Evolutionary conservation across 2,888 invertebrate genomes (phyloP).

Genomic region (Habrosyne pyritoides): DNA sequence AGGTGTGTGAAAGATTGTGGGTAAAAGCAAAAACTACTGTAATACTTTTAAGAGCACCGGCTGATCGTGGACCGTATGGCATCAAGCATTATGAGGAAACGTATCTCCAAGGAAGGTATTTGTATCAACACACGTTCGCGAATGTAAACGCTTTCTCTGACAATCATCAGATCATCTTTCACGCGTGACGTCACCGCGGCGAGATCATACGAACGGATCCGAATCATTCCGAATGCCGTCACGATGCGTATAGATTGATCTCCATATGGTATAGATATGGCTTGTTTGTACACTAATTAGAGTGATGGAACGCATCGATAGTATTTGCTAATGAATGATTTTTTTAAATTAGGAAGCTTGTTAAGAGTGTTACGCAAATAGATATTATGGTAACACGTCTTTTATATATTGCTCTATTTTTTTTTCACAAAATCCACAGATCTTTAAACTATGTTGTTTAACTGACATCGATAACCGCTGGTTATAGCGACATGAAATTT

Average conservation of each 20-base stretch:
- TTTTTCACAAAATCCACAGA: too few species aligned
- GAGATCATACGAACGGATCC: constrained; percentile 24
- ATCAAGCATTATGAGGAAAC: background rate
- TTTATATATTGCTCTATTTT: too few species aligned
- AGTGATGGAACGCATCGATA: background rate
- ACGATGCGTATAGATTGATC: background rate
- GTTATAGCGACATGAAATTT: too few species aligned
- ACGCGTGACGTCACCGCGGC: constrained; percentile 22
- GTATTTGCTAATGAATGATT: background rate
- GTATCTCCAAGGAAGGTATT: background rate
- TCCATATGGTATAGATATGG: background rate
- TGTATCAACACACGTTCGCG: constrained; percentile 4
- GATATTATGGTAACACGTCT: too few species aligned
- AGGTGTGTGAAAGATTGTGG: too few species aligned
- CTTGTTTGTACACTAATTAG: constrained; percentile 9
- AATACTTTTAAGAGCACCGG: too few species aligned
- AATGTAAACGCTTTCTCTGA: constrained; percentile 10
- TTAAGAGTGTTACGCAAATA: too few species aligned
- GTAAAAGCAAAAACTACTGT: too few species aligned
- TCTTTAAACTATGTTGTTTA: too few species aligned
- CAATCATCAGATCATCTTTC: constrained; percentile 15
- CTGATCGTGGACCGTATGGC: too few species aligned
- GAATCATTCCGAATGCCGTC: constrained; percentile 18
- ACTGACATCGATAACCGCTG: too few species aligned
- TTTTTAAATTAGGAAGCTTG: background rate